Conservation (phyloP, 2,797 vertebrate genomes). For the Garrulus glandarius region DNA sequence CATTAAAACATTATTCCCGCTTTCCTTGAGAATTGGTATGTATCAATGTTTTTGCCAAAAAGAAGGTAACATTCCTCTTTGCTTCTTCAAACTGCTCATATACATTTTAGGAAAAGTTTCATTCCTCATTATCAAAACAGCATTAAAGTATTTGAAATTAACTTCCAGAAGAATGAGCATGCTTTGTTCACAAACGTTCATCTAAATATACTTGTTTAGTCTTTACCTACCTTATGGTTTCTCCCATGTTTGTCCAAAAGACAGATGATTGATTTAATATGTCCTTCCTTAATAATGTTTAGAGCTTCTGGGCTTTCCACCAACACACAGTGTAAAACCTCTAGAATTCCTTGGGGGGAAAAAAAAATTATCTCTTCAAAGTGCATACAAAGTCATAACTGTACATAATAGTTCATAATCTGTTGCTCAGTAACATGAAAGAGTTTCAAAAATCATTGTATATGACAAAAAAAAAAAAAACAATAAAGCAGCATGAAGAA, state of each 20-base stretch:
- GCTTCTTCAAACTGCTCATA: neutral
- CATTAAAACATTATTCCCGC: neutral
- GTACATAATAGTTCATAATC: neutral
- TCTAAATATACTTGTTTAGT: neutral
- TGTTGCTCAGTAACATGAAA: neutral
- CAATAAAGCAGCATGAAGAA: neutral
- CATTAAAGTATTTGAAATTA: neutral
- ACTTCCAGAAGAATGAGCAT: neutral
- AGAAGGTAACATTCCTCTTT: neutral
- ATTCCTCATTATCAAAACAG: neutral
- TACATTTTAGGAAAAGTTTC: neutral
- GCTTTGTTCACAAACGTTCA: neutral
- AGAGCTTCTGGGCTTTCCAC: conserved; percentile 96
- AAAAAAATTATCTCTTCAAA: neutral
- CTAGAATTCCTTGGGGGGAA: conserved; percentile 82
- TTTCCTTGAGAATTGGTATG: neutral
- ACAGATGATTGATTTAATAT: conserved; percentile 96
- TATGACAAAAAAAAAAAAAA: neutral
- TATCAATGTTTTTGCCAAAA: neutral
- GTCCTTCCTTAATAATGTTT: conserved; percentile 96
- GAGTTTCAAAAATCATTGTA: neutral
- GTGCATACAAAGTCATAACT: neutral
- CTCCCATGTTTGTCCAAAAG: conserved; percentile 94
- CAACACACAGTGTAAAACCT: conserved; percentile 93
- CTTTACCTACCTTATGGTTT: conserved; percentile 87